These are phyloP conservation scores for Scortum barcoo DNA, from an alignment of 2,113 vertebrate species.

Conservation along the genomic window DNA sequence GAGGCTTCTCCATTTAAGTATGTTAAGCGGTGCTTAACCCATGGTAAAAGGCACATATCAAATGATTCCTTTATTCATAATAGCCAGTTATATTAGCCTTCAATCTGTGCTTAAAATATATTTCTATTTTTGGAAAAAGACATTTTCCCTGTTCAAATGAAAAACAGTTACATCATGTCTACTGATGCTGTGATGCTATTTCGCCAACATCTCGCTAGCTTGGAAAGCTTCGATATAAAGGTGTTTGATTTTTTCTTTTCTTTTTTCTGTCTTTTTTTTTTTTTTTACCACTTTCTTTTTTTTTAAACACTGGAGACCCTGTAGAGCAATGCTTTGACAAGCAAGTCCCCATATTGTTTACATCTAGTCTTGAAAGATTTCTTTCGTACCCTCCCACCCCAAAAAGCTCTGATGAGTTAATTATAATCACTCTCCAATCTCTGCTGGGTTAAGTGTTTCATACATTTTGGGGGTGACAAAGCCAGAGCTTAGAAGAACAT, in stretches of 20 bases:
- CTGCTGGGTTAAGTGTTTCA: no score
- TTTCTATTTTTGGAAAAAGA: background rate
- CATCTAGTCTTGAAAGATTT: background rate
- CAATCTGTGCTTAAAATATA: background rate
- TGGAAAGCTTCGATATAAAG: no score
- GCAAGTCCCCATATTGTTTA: background rate
- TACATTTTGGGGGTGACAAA: no score
- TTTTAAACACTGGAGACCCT: background rate
- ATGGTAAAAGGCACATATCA: background rate
- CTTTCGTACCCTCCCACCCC: background rate
- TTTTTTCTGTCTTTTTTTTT: no score
- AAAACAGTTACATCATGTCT: background rate
- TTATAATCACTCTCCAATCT: background rate
- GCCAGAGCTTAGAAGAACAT: no score
- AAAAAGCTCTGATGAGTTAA: background rate
- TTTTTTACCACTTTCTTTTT: no score
- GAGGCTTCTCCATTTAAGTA: conserved; percentile 15
- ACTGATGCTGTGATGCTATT: background rate
- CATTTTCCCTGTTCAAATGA: background rate
- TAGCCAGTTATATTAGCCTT: background rate
- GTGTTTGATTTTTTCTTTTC: no score
- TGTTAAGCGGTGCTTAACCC: conserved; percentile 45
- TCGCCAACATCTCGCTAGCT: background rate
- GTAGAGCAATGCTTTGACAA: background rate
- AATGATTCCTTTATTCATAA: conserved; percentile 35